phyloP scores from a whole-genome alignment of 1,140 invertebrate species.

The Leguminivora glycinivorella region DNA sequence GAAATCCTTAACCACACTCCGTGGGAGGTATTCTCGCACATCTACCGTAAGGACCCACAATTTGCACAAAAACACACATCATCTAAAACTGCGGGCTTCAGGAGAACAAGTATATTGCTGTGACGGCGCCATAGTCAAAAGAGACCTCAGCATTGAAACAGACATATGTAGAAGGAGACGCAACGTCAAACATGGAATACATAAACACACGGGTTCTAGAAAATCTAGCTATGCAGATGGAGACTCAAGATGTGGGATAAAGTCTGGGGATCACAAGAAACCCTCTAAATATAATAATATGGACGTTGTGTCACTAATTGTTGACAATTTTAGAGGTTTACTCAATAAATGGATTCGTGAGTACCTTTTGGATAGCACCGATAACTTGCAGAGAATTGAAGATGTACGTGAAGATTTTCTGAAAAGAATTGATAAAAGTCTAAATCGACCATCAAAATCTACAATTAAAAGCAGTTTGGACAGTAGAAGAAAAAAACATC shows the following conservation, averaged over 20 bases:
- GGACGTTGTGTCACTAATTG: constrained; percentile 51
- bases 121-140: constrained; percentile 48
- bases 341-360: constrained; percentile 58
- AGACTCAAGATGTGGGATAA: constrained; percentile 36
- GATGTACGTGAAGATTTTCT: constrained; percentile 55
- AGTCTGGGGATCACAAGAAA: constrained; percentile 7
- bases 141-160: constrained; percentile 62
- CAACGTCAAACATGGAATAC: constrained; percentile 48
- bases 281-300: constrained; percentile 39
- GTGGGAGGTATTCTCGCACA: constrained; percentile 47
- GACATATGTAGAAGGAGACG: constrained; percentile 56
- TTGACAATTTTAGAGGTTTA: constrained; percentile 59
- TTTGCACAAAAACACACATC: constrained; percentile 44
- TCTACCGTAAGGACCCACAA: constrained; percentile 48
- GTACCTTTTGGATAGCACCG: constrained; percentile 52
- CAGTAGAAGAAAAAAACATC: constrained; percentile 33
- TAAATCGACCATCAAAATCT: background rate
- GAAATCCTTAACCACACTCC: constrained; percentile 52
- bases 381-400: constrained; percentile 58
- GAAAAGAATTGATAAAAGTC: constrained; percentile 42
- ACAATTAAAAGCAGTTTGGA: constrained; percentile 17
- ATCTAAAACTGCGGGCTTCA: constrained; percentile 44
- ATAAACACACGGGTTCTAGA: constrained; percentile 37
- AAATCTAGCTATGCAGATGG: constrained; percentile 49
- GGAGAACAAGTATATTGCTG: constrained; percentile 39